Percentiles rank a stretch among this genome's conserved stretches.
phyloP scores from a whole-genome alignment of 2,113 vertebrate genomes.

The Odocoileus virginianus region DNA sequence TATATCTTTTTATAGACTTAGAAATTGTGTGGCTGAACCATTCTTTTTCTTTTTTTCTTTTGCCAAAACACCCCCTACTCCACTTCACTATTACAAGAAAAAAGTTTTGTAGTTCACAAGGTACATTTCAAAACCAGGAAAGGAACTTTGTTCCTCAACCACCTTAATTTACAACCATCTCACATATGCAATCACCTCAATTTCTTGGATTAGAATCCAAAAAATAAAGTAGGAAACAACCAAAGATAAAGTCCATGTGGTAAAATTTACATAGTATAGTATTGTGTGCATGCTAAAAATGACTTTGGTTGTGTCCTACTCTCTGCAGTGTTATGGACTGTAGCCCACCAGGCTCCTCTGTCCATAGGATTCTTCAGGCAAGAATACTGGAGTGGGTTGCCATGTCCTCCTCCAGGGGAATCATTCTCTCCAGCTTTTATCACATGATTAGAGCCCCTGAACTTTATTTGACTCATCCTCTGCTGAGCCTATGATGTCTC shows the following conservation, averaged over 20 bases:
- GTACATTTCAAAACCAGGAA: neutral
- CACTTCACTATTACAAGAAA: neutral
- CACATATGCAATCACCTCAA: neutral
- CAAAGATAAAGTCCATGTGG: neutral
- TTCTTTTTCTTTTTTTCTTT: neutral
- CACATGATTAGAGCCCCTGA: neutral
- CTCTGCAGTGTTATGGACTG: neutral
- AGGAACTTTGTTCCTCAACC: neutral
- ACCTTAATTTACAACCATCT: neutral
- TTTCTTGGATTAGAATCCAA: neutral
- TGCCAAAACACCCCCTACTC: accelerated
- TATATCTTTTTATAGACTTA: neutral
- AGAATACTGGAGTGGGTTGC: neutral
- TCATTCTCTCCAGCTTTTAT: neutral
- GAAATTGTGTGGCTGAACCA: neutral
- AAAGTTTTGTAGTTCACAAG: neutral
- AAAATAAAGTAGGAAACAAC: neutral
- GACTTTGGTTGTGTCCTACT: neutral
- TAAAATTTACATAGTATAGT: neutral
- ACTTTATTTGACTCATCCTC: neutral
- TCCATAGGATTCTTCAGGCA: neutral
- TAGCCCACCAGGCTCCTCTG: neutral
- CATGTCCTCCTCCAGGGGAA: neutral
- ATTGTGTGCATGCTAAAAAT: neutral
- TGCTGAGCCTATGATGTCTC: neutral